A percentile compares a stretch with the other conserved stretches of the same genome.
These are phyloP conservation scores for Myopa testacea DNA, from an alignment of 2,888 invertebrate genomes.

Conservation along the genomic window DNA sequence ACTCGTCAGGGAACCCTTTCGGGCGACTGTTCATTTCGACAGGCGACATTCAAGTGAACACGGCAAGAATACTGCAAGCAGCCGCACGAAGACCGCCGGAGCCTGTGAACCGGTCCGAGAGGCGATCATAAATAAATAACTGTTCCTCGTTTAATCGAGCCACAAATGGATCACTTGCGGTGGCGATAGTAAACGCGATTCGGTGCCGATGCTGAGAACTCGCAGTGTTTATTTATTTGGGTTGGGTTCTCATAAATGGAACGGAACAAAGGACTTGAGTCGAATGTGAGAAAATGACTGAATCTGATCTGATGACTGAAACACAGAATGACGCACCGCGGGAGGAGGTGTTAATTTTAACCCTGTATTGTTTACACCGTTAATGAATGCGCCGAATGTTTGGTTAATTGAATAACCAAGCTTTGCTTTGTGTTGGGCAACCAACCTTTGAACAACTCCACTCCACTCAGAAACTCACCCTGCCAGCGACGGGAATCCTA, in stretches of 20 bases:
- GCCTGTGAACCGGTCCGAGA: neutral
- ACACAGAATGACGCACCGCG: neutral
- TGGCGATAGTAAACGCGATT: constrained; percentile 15
- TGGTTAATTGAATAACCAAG: neutral
- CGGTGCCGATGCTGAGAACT: neutral
- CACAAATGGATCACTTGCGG: constrained; percentile 14
- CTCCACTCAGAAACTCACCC: neutral
- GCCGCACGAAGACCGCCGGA: neutral
- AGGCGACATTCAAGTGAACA: constrained; percentile 6
- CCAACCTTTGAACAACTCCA: neutral
- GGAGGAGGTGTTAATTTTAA: constrained; percentile 5
- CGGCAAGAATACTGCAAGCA: neutral
- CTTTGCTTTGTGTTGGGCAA: neutral
- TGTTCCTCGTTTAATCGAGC: neutral
- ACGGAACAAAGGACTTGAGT: neutral
- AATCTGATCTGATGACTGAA: neutral
- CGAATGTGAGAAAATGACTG: neutral
- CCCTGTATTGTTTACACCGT: neutral
- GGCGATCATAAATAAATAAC: constrained; percentile 28
- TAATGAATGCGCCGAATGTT: too few relatives aligned
- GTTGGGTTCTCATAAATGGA: neutral
- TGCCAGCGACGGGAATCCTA: neutral
- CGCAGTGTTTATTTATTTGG: constrained; percentile 2
- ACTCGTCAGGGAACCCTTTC: constrained; percentile 24
- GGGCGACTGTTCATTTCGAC: neutral